Conservation (phyloP, 2,113 vertebrate genomes). For the Hymenochirus boettgeri region DNA sequence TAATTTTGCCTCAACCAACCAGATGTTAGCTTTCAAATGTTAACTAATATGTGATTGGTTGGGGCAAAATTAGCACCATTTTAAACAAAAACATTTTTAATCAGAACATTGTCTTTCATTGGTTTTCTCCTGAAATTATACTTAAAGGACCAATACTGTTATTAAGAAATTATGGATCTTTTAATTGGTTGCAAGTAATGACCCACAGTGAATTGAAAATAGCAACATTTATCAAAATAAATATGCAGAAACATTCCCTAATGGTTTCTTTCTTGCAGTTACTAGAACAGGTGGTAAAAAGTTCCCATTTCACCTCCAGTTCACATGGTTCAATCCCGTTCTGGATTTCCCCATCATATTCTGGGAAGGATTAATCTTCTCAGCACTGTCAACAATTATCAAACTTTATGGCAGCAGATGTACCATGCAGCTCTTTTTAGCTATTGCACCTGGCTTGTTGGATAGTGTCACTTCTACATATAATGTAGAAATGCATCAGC, state of each 20-base stretch:
- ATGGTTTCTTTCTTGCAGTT: constrained; percentile 35
- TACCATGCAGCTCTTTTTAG: constrained; percentile 8
- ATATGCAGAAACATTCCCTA: constrained; percentile 37
- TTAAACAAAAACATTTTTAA: no score
- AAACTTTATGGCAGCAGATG: constrained; percentile 15
- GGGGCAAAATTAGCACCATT: no score
- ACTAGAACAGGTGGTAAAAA: background rate
- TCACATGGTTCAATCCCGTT: background rate
- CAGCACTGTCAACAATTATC: background rate
- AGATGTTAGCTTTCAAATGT: no score
- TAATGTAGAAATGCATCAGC: no score
- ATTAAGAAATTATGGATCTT: no score
- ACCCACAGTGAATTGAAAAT: constrained; percentile 1
- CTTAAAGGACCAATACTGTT: no score
- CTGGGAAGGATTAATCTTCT: background rate
- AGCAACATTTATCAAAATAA: constrained; percentile 9
- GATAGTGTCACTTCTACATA: no score
- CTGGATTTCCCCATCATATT: constrained; percentile 21
- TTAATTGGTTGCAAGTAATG: constrained; percentile 15
- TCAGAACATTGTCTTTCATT: no score
- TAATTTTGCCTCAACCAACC: no score
- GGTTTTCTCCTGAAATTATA: no score
- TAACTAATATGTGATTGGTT: no score
- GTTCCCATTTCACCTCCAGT: background rate
- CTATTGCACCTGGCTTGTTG: background rate